Conservation (phyloP, 2,797 vertebrate genomes). For the Mycteria americana region DNA sequence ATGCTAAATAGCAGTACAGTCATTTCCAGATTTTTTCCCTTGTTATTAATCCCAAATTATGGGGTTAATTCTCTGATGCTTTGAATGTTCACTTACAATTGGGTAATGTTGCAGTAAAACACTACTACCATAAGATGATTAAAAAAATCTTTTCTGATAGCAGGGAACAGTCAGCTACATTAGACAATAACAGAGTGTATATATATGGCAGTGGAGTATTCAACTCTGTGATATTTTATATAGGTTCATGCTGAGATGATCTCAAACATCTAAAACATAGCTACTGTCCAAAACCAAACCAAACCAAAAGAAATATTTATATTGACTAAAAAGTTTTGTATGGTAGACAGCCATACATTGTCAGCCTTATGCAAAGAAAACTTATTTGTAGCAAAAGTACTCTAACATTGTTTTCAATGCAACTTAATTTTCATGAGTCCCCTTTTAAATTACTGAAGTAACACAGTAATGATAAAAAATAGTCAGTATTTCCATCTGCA, state of each 20-base stretch:
- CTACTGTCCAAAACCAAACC: not conserved
- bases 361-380: slow-evolving; percentile 5
- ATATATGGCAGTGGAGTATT: not conserved
- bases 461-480: not conserved
- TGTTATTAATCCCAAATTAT: not conserved
- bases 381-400: slow-evolving; percentile 56
- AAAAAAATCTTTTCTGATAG: not conserved
- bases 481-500: not conserved
- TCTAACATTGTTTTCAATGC: slow-evolving; percentile 48
- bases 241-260: not conserved
- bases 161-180: not conserved
- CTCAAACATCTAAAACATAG: not conserved
- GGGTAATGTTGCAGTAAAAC: not conserved
- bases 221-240: not conserved
- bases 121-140: not conserved
- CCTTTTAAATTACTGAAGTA: not conserved
- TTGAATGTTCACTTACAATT: not conserved
- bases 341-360: not conserved
- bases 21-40: not conserved
- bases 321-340: not conserved
- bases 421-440: not conserved
- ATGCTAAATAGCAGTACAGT: not conserved
- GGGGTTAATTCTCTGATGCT: not conserved
- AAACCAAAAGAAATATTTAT: not conserved
- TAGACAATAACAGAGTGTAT: not conserved